Conservation (phyloP, 2,797 vertebrate species). For the Buphagus erythrorhynchus region DNA sequence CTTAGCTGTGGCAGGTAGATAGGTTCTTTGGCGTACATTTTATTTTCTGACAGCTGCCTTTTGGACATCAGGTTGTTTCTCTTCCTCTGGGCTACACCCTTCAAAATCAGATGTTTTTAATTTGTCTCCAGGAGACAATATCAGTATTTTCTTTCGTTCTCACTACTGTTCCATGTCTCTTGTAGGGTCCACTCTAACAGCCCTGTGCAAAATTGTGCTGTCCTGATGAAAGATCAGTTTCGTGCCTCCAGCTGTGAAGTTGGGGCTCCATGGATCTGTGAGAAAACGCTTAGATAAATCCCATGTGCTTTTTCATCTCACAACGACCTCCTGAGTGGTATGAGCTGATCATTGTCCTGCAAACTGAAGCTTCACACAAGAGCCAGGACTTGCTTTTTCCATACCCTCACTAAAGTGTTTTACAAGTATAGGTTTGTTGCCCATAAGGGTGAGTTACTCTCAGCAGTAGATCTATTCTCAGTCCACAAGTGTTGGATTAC, state of each 20-base stretch:
- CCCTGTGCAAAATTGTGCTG: neutral
- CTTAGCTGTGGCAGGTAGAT: neutral
- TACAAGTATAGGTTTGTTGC: neutral
- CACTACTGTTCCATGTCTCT: neutral
- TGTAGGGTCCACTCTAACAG: constrained; percentile 23
- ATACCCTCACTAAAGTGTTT: neutral
- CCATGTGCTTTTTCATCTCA: neutral
- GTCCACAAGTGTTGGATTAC: neutral
- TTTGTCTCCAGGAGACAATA: neutral
- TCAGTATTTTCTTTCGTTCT: neutral
- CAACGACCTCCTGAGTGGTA: neutral
- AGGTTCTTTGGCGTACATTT: neutral
- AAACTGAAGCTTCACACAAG: neutral
- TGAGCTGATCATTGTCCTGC: neutral
- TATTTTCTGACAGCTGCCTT: neutral
- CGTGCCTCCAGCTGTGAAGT: constrained; percentile 18
- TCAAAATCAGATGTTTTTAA: neutral
- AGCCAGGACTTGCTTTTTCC: neutral
- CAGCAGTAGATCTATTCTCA: neutral
- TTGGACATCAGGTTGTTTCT: neutral
- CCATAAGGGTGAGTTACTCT: neutral
- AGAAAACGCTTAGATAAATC: constrained; percentile 15
- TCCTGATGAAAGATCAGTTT: neutral
- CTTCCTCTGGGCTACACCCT: neutral
- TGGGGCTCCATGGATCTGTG: neutral